Conservation (phyloP, 2,888 invertebrate species). For the Ypsolopha sequella region DNA sequence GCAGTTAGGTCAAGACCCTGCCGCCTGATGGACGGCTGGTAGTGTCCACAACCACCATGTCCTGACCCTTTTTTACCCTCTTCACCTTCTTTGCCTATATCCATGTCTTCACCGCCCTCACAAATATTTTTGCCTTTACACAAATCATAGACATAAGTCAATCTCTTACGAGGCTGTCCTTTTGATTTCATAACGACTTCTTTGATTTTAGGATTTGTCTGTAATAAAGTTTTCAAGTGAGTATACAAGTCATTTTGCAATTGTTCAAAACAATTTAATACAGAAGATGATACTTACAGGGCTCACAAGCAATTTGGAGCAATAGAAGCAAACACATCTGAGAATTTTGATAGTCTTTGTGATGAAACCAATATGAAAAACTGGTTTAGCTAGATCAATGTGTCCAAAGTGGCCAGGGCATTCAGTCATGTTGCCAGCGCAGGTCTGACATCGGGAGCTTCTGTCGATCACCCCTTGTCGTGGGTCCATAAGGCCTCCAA, state of each 20-base stretch:
- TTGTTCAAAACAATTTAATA: not conserved
- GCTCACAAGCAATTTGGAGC: conserved; percentile 96
- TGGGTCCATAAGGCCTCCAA: conserved; percentile 99
- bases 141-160: conserved; percentile 96
- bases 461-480: conserved; percentile 98
- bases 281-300: conserved; percentile 76
- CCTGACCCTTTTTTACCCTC: conserved; percentile 70
- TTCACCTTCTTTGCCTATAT: conserved; percentile 84
- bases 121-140: conserved; percentile 99
- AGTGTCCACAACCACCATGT: conserved; percentile 98
- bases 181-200: conserved; percentile 96
- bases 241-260: no score
- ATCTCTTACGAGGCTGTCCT: conserved; percentile 93
- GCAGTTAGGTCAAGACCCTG: conserved; percentile 94
- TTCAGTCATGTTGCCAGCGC: conserved; percentile 97
- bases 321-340: conserved; percentile 99
- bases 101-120: conserved; percentile 99
- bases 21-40: conserved; percentile 93
- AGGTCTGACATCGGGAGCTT: conserved; percentile 93
- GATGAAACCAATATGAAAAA: conserved; percentile 98
- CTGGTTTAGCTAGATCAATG: conserved; percentile 97
- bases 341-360: conserved; percentile 97
- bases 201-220: conserved; percentile 92
- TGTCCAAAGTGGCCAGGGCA: conserved; percentile 99
- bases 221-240: conserved; percentile 22